phyloP scores from a whole-genome alignment of 2,888 invertebrate species.

The Frankliniella intonsa region DNA sequence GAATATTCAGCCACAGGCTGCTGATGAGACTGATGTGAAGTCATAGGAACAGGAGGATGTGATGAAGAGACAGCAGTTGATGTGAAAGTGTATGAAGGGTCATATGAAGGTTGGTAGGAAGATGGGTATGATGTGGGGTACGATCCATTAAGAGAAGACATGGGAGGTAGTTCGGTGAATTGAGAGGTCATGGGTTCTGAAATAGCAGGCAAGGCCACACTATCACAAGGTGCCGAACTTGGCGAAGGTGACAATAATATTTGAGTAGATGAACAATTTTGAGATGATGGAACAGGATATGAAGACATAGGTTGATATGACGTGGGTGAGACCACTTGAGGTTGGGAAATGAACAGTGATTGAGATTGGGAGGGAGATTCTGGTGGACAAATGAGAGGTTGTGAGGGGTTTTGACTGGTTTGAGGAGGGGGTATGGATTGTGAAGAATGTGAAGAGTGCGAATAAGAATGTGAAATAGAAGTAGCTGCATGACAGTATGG shows the following conservation, averaged over 20 bases:
- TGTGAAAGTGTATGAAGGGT: not conserved
- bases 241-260: not conserved
- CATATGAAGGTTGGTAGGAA: not conserved
- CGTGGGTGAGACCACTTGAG: not conserved
- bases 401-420: not conserved
- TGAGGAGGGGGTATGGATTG: not conserved
- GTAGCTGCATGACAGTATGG: not conserved
- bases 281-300: not conserved
- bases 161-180: not conserved
- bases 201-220: not conserved
- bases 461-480: not conserved
- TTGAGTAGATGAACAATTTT: not conserved
- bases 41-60: not conserved
- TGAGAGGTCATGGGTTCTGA: not conserved
- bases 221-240: not conserved
- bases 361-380: conserved; percentile 2
- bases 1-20: not conserved
- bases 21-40: not conserved
- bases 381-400: not conserved
- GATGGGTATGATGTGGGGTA: not conserved
- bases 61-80: not conserved
- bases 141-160: not conserved
- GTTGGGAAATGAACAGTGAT: not conserved
- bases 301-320: not conserved
- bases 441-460: not conserved